Percentiles rank a stretch among this genome's conserved stretches.
Evolutionary conservation across 2,113 vertebrate genomes (phyloP).

Genomic region (Sclerurus mexicanus): DNA sequence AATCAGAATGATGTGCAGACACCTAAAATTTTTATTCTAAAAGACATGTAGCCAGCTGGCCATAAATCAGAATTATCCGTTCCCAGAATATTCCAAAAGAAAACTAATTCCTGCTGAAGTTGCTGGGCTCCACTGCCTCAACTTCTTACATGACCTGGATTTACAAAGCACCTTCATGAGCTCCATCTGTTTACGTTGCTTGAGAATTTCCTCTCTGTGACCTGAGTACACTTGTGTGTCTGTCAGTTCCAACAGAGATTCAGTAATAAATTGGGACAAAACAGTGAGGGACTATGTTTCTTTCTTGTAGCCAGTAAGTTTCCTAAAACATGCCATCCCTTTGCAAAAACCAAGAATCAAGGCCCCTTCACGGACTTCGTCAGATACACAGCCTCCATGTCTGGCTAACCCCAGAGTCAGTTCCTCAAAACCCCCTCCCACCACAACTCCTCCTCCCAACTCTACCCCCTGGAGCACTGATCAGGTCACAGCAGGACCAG

Average conservation of each 20-base stretch:
- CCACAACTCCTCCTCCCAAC: background rate
- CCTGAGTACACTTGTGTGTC: background rate
- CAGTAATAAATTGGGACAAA: background rate
- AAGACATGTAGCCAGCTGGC: background rate
- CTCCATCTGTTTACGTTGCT: fast-evolving
- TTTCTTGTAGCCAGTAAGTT: background rate
- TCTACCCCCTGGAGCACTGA: background rate
- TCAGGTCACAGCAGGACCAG: background rate
- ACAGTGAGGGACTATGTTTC: background rate
- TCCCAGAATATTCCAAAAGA: background rate
- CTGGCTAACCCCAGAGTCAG: background rate
- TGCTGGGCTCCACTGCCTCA: background rate
- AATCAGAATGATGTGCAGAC: background rate
- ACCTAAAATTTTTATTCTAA: background rate
- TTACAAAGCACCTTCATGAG: background rate
- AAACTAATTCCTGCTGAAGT: background rate
- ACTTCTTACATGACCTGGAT: background rate
- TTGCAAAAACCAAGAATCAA: background rate
- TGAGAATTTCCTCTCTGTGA: background rate
- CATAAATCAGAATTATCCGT: background rate
- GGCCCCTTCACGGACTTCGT: background rate
- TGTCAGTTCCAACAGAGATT: background rate
- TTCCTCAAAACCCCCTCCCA: background rate
- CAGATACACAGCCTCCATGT: background rate
- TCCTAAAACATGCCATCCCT: background rate